Base-by-base conservation (phyloP, 2,113 vertebrate genomes). In the Clarias batrachus region DNA sequence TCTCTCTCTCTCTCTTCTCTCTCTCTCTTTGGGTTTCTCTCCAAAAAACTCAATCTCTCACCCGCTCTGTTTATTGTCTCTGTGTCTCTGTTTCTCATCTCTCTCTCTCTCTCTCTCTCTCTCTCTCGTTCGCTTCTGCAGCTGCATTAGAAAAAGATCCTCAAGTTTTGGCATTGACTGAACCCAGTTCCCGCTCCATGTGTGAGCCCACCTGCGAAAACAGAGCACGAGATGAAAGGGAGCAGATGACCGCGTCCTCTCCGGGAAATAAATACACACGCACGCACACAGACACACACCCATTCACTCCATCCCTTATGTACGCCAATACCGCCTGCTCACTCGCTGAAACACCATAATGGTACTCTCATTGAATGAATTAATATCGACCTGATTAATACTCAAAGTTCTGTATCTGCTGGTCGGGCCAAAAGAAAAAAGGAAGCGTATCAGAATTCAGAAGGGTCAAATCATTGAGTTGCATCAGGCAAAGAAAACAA, bases 191-290 rank as follows among this genome's bases (percentile, higher is more conserved):
- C 57, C 25, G 48, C 81, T 13, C 74, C 63, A 66, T 86, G 87
- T 86, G 84, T 83, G 12, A 14, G 81, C 81, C 87, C 89, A 90
- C 89, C 89, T 90, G 89, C 89, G 82, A 88, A 88, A 88, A 85
- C 87, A 90, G 78, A 86, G 54, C 59, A 68, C 23, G 77, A 90
- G 76, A 90, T 90, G 87, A 90, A 88, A 90, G 87, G 56, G 82
- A 81, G 85, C 70, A 74, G 89, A 71, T 81, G 85, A 79, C 70
- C 74, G 84, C 19, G 82, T 74, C 80, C 41, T 70, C 86, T 85
- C 83, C 70, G 77, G 27, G 70, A 74, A 85, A 87, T 79, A 70
- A 66, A 85, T 57, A 77, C 60, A 88, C 74, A 76, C 23, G 16
- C 48, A 65, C 60, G 13, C 57, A 77, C 80, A 66, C 85, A 41